Evolutionary conservation across 2,797 vertebrate species (phyloP).

Genomic region (Paratrypauchen microcephalus): DNA sequence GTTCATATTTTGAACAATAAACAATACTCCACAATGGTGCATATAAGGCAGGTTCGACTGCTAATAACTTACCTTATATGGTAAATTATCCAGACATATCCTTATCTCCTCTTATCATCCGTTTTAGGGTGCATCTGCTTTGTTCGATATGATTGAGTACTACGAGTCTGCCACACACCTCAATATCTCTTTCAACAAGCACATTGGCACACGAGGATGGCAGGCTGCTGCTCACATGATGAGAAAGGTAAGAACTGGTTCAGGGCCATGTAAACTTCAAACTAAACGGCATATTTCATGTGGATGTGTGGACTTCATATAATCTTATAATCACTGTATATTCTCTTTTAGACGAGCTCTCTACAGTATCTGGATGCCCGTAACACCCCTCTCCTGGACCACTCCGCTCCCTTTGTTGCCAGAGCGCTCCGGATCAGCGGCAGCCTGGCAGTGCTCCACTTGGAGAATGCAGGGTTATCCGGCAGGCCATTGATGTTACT

Average conservation of each 20-base stretch:
- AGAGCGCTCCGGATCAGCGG: slow-evolving; percentile 92
- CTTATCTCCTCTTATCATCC: neutral
- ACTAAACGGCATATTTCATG: neutral
- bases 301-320: neutral
- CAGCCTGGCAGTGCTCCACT: slow-evolving; percentile 87
- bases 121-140: slow-evolving; percentile 87
- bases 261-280: neutral
- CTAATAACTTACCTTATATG: no score
- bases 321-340: neutral
- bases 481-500: slow-evolving; percentile 92
- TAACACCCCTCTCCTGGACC: slow-evolving; percentile 89
- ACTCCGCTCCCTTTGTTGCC: slow-evolving; percentile 92
- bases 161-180: slow-evolving; percentile 96
- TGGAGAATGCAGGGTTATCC: slow-evolving; percentile 88
- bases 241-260: slow-evolving; percentile 85
- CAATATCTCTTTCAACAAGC: slow-evolving; percentile 96
- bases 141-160: slow-evolving; percentile 97
- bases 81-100: neutral
- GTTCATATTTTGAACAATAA: slow-evolving; percentile 16
- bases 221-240: slow-evolving; percentile 96
- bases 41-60: neutral
- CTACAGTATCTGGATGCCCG: slow-evolving; percentile 93
- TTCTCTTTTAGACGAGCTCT: slow-evolving; percentile 83
- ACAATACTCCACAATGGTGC: slow-evolving; percentile 7
- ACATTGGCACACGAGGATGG: slow-evolving; percentile 95